phyloP scores from a whole-genome alignment of 2,888 invertebrate genomes.

The Lithophane ornitopus region DNA sequence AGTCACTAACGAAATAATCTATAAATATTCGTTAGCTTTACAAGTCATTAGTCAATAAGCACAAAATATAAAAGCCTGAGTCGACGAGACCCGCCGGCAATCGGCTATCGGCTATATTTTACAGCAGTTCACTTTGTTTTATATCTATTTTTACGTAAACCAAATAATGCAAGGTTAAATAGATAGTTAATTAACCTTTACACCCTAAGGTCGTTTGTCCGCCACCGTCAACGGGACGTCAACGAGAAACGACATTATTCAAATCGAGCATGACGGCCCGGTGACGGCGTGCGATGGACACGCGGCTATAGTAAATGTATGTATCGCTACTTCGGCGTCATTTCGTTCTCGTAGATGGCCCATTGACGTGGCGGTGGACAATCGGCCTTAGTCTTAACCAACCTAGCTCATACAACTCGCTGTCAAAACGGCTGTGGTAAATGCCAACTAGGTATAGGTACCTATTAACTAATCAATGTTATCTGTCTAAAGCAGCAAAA shows the following conservation, averaged over 20 bases:
- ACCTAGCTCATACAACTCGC: background rate
- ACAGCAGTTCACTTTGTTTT: background rate
- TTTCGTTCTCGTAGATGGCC: too few relatives aligned
- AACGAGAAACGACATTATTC: too few relatives aligned
- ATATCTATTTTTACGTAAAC: background rate
- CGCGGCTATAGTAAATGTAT: too few relatives aligned
- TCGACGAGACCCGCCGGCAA: background rate
- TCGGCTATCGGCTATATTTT: background rate
- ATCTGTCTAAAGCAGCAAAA: background rate
- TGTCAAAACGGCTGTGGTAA: background rate
- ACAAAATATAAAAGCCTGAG: background rate
- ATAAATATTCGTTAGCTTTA: constrained; percentile 19
- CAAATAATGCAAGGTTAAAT: background rate
- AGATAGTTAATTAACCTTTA: background rate
- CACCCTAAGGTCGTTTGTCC: too few relatives aligned
- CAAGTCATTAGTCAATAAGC: constrained; percentile 23
- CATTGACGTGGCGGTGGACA: too few relatives aligned
- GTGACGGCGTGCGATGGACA: too few relatives aligned
- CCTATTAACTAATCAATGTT: background rate
- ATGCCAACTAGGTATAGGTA: too few relatives aligned
- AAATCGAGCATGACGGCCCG: too few relatives aligned
- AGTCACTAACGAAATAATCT: background rate
- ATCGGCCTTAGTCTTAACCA: background rate
- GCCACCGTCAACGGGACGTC: too few relatives aligned
- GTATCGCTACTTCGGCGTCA: too few relatives aligned